These are phyloP conservation scores for Oxytorus armatus DNA, from an alignment of 2,888 invertebrate species.

Conservation along the genomic window DNA sequence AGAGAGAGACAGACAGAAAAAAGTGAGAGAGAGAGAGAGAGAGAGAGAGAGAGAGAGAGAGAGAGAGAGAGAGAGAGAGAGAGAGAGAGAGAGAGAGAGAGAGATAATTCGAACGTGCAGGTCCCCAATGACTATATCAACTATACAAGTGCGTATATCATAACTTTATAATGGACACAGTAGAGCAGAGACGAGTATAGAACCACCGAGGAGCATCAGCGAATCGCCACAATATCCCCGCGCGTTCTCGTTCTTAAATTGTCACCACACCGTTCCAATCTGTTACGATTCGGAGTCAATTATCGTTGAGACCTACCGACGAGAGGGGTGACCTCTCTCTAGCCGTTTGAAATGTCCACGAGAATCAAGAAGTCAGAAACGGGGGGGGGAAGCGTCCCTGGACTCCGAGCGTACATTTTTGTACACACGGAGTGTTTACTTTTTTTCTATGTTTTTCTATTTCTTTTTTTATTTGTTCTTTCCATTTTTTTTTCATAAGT, in stretches of 20 bases:
- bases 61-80: neutral
- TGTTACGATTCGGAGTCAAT: slow-evolving; percentile 64
- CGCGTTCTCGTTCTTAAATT: slow-evolving; percentile 60
- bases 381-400: too few species aligned
- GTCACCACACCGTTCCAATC: slow-evolving; percentile 62
- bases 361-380: slow-evolving; percentile 12
- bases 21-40: slow-evolving; percentile 28
- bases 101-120: slow-evolving; percentile 18
- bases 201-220: neutral
- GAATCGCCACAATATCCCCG: neutral
- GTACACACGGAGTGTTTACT: neutral
- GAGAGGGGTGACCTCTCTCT: neutral
- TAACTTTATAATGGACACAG: slow-evolving; percentile 20
- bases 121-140: slow-evolving; percentile 19
- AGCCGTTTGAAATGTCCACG: neutral
- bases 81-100: neutral
- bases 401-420: too few species aligned
- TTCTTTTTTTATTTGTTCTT: too few species aligned
- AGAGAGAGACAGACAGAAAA: slow-evolving; percentile 17
- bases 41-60: neutral
- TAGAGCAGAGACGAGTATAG: neutral
- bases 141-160: slow-evolving; percentile 23
- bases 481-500: neutral
- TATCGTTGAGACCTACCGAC: slow-evolving; percentile 16
- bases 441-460: too few species aligned